Evolutionary conservation across 2,113 vertebrate genomes (phyloP).

Genomic region (Tenrec ecaudatus): DNA sequence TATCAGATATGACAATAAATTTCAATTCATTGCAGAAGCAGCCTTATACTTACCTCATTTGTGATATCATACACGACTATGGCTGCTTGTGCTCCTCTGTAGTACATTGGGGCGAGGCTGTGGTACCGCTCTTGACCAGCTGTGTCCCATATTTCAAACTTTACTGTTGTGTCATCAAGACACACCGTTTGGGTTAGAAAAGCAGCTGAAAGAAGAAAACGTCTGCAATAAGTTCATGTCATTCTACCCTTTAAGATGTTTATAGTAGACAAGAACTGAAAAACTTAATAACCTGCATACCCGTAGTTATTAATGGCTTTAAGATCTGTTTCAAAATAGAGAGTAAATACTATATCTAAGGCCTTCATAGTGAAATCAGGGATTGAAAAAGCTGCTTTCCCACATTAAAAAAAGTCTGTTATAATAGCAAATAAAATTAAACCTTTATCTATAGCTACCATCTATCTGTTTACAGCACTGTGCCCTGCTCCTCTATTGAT

Average conservation of each 20-base stretch:
- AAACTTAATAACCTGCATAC: neutral
- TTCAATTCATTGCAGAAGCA: neutral
- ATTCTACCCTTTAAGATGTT: slow-evolving; percentile 7
- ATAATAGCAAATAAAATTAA: neutral
- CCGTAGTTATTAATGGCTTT: neutral
- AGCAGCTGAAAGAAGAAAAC: slow-evolving; percentile 91
- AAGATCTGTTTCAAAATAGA: slow-evolving; percentile 30
- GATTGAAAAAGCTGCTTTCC: neutral
- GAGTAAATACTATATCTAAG: neutral
- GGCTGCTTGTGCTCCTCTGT: slow-evolving; percentile 98
- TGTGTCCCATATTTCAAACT: slow-evolving; percentile 99
- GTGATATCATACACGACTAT: slow-evolving; percentile 99
- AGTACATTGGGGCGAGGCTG: slow-evolving; percentile 99
- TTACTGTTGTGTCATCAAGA: slow-evolving; percentile 99
- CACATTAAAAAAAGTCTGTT: neutral
- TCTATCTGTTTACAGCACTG: neutral
- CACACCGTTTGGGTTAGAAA: slow-evolving; percentile 99
- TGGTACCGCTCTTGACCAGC: slow-evolving; percentile 99
- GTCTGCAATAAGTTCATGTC: slow-evolving; percentile 61
- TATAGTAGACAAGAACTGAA: slow-evolving; percentile 10
- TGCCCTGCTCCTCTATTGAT: neutral
- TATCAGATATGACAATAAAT: neutral
- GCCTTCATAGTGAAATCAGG: neutral
- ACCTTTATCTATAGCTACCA: neutral
- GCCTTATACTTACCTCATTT: slow-evolving; percentile 92